Evolutionary conservation across 1,140 invertebrate species (phyloP).

Genomic region (Drosophila pandora): DNA sequence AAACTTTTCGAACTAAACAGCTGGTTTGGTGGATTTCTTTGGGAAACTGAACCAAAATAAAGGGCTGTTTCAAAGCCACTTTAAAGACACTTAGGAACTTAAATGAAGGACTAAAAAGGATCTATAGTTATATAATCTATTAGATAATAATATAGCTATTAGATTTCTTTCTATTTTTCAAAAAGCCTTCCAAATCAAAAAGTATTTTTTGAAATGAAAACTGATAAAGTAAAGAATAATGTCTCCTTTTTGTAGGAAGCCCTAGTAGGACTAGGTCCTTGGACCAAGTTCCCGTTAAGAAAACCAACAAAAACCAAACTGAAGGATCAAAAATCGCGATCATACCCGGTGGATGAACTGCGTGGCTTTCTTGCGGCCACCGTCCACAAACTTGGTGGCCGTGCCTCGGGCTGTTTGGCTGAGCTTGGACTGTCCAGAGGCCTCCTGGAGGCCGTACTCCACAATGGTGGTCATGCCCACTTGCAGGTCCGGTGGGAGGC

Average conservation of each 20-base stretch:
- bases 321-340: neutral
- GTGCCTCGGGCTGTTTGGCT: slow-evolving; percentile 86
- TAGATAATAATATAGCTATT: too few species aligned
- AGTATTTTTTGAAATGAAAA: too few species aligned
- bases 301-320: neutral
- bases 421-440: slow-evolving; percentile 90
- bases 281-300: neutral
- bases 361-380: slow-evolving; percentile 87
- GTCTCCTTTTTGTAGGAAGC: too few species aligned
- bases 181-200: too few species aligned
- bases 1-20: neutral
- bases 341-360: slow-evolving; percentile 93
- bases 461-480: slow-evolving; percentile 88
- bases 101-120: too few species aligned
- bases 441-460: slow-evolving; percentile 86
- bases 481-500: slow-evolving; percentile 89
- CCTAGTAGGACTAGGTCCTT: neutral
- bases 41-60: too few species aligned
- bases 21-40: neutral
- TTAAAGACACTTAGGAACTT: too few species aligned
- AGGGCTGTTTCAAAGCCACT: too few species aligned
- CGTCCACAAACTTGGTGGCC: slow-evolving; percentile 90
- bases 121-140: neutral
- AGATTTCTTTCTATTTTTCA: too few species aligned
- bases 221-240: too few species aligned